Evolutionary conservation across 2,113 vertebrate genomes (phyloP), one percentile per base, ranked within the genome.

Genomic region (Silurus asotus): DNA sequence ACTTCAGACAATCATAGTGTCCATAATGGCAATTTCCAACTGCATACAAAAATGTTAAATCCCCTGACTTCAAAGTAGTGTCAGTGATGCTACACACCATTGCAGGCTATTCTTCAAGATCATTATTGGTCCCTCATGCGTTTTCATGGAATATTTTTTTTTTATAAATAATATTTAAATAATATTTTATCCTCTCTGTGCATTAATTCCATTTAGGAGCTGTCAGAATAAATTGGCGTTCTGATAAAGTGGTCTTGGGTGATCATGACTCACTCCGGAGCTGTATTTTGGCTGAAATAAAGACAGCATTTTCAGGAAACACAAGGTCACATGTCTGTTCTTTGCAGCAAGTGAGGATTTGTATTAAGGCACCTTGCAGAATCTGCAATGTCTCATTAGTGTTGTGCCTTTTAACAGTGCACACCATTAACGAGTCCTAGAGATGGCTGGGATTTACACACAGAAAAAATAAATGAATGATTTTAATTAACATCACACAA

Each of bases 141-240:
- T 87, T 88, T 88, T 75, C 88, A 84, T 83, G 83, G 89, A 86
- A 90, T 89, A 88, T 85, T 86, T 89, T 91, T 91, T 89, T 90
- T 87, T 88, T 89, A 91, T 89, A 88, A 90, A 90, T 86, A 89
- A 86, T 86, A 88, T 87, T 37, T 37, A 2, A 87, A 87, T 89
- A 86, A 88, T 88, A 89, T 88, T 88, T 91, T 82, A 84, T 75
- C 81, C 56, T 37, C 19, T 55, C 23, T 62, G 81, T 88, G 80
- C 77, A 61, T 91, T 70, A 89, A 91, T 90, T 88, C 87, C 67
- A 90, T 91, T 90, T 90, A 88, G 76, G 48, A 82, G 51, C 86
- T 89, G 84, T 84, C 88, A 90, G 51, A 82, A 79, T 88, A 85
- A 88, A 85, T 37, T 76, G 82, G 59, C 84, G 79, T 75, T 88